phyloP scores from a whole-genome alignment of 2,113 vertebrate species.

The Cercocebus atys region DNA sequence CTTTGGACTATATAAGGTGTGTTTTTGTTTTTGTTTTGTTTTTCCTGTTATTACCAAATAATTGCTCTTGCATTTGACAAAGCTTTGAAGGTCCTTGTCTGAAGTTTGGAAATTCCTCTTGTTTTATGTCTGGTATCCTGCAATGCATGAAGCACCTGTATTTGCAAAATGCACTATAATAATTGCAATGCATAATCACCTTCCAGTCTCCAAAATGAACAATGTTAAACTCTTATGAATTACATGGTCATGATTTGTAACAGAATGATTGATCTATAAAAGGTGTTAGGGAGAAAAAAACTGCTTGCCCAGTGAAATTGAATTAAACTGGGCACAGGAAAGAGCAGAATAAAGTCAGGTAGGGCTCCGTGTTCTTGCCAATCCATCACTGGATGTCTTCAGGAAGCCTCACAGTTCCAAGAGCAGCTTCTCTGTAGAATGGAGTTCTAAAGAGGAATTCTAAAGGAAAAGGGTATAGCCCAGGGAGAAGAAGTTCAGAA shows the following conservation, averaged over 20 bases:
- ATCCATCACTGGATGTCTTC: not conserved
- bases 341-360: not conserved
- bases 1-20: rapidly evolving
- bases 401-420: not conserved
- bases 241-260: too few species aligned
- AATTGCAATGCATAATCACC: rapidly evolving
- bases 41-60: too few species aligned
- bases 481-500: not conserved
- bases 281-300: not conserved
- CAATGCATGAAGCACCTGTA: not conserved
- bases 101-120: not conserved
- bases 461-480: not conserved
- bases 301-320: rapidly evolving
- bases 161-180: not conserved
- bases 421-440: not conserved
- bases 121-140: not conserved
- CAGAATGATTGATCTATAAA: not conserved
- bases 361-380: rapidly evolving
- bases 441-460: not conserved
- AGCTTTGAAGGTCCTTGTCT: not conserved
- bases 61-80: not conserved
- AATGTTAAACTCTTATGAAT: not conserved
- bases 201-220: not conserved
- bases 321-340: not conserved
- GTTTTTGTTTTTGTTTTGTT: not conserved